Base-by-base conservation (phyloP, 1,140 invertebrate genomes). In the Triops cancriformis region DNA sequence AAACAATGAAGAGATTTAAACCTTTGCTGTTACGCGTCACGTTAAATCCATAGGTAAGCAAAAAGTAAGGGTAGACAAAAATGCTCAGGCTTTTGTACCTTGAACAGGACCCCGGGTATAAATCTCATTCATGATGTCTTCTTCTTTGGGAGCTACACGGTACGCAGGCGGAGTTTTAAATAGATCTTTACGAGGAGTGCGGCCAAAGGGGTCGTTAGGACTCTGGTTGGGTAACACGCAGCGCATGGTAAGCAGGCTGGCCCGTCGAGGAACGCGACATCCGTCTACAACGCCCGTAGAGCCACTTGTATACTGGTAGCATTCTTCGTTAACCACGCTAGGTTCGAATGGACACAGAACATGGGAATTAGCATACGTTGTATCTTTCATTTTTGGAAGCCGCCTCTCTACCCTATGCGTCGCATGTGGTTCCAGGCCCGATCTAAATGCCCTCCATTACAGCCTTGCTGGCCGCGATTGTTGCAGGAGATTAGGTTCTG, bases 81-180 rank as follows among this genome's bases (percentile, higher is more conserved):
- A 27, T 75, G 28, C 12, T 79, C 0, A 26, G n/a, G n/a, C 23
- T 51, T 28, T 26, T 73, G 82, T 87, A 95, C 93, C 93, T 90
- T 97, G 96, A 0, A 97, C 94, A n/a, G 96, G 95, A 78, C 96
- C 96, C 73, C 94, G 96, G 26, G 89, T 90, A 83, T 91, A 87
- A 73, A 98, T 96, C 79, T 91, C 89, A 93, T 94, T 96, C 78
- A 98, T 97, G 82, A 95, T 94, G 12, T 89, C 88, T 80, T 88
- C 87, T 82, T 87, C 83, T 82, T 92, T 90, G 73, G 89, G 89
- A 42, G 88, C 88, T 18, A 97, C 85, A 79, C 91, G 88, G 85
- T 96, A 95, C 10, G 94, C 91, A 0, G 95, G 95, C 0, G 93
- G 93, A 9, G 93, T 91, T 80, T 91, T 90, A 84, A 94, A 95